Percentiles rank a stretch among this genome's conserved stretches.
Conservation (phyloP, 2,888 invertebrate genomes). For the Caenorhabditis sinica region DNA sequence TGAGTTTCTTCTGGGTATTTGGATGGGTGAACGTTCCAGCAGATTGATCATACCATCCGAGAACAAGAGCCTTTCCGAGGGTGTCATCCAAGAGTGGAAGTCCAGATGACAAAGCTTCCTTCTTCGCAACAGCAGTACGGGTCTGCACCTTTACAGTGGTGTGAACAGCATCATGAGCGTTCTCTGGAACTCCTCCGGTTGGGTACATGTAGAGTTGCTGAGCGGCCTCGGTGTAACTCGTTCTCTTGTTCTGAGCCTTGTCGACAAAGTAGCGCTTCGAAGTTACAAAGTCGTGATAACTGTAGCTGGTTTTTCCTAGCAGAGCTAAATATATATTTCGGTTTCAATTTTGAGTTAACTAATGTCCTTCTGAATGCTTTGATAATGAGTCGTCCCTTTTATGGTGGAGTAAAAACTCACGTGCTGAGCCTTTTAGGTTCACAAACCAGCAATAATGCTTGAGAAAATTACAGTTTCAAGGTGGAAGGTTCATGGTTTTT, state of each 20-base stretch:
- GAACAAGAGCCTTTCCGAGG: slow-evolving; percentile 88
- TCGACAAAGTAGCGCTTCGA: slow-evolving; percentile 81
- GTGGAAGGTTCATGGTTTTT: too few relatives aligned
- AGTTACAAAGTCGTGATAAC: too few relatives aligned
- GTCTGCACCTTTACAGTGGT: slow-evolving; percentile 83
- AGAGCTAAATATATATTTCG: too few relatives aligned
- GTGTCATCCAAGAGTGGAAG: slow-evolving; percentile 76
- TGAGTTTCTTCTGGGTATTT: slow-evolving; percentile 88
- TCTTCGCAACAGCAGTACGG: slow-evolving; percentile 80
- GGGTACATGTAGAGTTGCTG: slow-evolving; percentile 90
- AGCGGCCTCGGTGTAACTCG: slow-evolving; percentile 90
- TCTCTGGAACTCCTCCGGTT: slow-evolving; percentile 82
- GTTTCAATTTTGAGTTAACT: too few relatives aligned
- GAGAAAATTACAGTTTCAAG: too few relatives aligned
- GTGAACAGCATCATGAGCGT: slow-evolving; percentile 82
- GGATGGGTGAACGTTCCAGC: slow-evolving; percentile 88
- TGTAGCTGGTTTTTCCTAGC: too few relatives aligned
- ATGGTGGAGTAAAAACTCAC: too few relatives aligned
- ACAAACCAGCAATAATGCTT: too few relatives aligned
- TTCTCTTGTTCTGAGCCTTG: slow-evolving; percentile 80
- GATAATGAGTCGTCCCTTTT: too few relatives aligned
- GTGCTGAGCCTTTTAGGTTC: too few relatives aligned
- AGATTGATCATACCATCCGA: slow-evolving; percentile 88
- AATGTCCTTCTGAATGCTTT: too few relatives aligned
- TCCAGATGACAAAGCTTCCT: slow-evolving; percentile 79